Evolutionary conservation across 2,797 vertebrate species (phyloP), one percentile per base, ranked within the genome.

Genomic region (Harpagifer antarcticus): DNA sequence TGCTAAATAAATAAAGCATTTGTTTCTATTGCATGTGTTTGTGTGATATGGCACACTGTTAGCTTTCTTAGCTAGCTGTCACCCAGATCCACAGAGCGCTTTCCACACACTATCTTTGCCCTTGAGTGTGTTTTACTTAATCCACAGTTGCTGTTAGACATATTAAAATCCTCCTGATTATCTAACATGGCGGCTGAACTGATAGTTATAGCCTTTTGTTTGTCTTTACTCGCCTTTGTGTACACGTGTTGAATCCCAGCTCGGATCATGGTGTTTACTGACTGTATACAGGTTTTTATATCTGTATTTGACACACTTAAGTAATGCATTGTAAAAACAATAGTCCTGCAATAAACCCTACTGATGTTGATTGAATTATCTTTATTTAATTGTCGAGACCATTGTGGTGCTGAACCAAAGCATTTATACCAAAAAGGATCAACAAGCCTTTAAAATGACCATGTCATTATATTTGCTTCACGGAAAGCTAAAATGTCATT

Each of bases 111-210:
- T 42, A 31, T 43, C 1, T 65, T 57, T 72, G 52, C 14, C 65
- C 64, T 79, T 68, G 70, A 58, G 11, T 62, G 23, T n/a, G 2
- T 3, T 54, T n/a, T 2, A 23, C 23, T 12, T 31, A 31, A 53
- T 15, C 33, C 33, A 10, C 20, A 11, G n/a, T 8, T 42, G 3
- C 0, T 14, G 5, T 10, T 7, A 15, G 16, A 48, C 31, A 13
- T 9, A 44, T 16, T 48, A 14, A 50, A 49, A 57, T 17, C 11
- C 17, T 44, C 0, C 16, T 47, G 43, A 12, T 5, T 3, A 4
- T 43, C 12, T 8, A 42, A 61, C 57, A 49, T 68, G 72, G 49
- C 5, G 3, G 13, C 50, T 31, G 9, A 54, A 9, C 31, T 44
- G 64, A 33, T 44, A 20, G 15, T n/a, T 4, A n/a, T 8, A 3